phyloP scores from a whole-genome alignment of 2,888 invertebrate genomes.

The Chorisops tibialis region DNA sequence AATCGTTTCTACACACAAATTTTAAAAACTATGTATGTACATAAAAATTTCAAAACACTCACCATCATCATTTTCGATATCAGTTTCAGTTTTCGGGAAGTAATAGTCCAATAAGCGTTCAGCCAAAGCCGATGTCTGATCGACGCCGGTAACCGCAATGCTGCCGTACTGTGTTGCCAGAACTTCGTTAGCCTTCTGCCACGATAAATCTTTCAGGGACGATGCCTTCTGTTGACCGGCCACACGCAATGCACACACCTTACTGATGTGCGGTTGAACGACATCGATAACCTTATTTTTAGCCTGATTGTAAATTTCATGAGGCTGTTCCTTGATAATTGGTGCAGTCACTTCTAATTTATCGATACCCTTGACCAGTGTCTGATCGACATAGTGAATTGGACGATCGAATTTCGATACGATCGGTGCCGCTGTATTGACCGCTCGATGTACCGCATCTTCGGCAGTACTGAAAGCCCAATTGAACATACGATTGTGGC shows the following conservation, averaged over 20 bases:
- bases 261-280: slow-evolving; percentile 57
- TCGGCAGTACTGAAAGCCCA: slow-evolving; percentile 69
- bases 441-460: slow-evolving; percentile 59
- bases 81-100: slow-evolving; percentile 61
- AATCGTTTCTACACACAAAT: not conserved
- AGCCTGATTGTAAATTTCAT: slow-evolving; percentile 57
- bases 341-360: slow-evolving; percentile 65
- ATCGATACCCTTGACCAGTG: slow-evolving; percentile 63
- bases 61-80: slow-evolving; percentile 57
- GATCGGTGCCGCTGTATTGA: slow-evolving; percentile 62
- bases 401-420: slow-evolving; percentile 57
- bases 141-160: slow-evolving; percentile 64
- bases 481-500: slow-evolving; percentile 62
- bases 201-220: slow-evolving; percentile 64
- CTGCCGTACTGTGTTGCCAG: slow-evolving; percentile 67
- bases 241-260: slow-evolving; percentile 52
- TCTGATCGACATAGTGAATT: slow-evolving; percentile 62
- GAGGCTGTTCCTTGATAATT: slow-evolving; percentile 64
- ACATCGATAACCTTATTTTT: slow-evolving; percentile 59
- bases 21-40: no score
- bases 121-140: slow-evolving; percentile 64
- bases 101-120: slow-evolving; percentile 73
- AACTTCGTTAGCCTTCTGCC: slow-evolving; percentile 69
- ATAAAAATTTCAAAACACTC: slow-evolving; percentile 38
- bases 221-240: slow-evolving; percentile 58